Percentiles rank a stretch among this genome's conserved stretches.
Evolutionary conservation across 2,113 vertebrate genomes (phyloP).

Genomic region (Antigone vipio): DNA sequence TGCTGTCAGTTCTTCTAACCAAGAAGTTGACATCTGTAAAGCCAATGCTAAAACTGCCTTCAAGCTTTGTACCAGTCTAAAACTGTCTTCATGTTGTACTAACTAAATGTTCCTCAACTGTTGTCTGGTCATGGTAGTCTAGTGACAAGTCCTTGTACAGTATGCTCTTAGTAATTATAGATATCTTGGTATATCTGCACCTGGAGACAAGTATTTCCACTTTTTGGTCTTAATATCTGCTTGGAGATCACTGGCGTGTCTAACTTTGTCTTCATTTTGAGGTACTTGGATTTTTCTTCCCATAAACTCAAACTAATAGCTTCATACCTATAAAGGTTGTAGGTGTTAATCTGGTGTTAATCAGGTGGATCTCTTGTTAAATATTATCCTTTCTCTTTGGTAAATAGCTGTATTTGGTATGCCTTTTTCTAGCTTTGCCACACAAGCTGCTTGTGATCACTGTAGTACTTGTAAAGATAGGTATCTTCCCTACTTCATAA

Average conservation of each 20-base stretch:
- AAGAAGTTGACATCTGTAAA: background rate
- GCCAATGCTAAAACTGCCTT: background rate
- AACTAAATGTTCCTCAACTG: background rate
- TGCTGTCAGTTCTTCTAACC: background rate
- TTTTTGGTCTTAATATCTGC: background rate
- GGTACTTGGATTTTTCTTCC: background rate
- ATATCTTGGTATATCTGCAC: background rate
- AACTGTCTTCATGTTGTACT: background rate
- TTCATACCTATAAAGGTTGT: background rate
- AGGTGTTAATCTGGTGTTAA: no score
- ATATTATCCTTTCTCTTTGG: background rate
- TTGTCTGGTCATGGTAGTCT: background rate
- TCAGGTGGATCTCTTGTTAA: background rate
- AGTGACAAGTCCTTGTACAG: background rate
- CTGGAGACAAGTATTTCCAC: background rate
- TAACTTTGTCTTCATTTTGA: background rate
- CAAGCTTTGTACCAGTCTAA: background rate
- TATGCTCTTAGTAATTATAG: background rate
- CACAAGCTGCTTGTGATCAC: background rate
- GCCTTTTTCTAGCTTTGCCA: background rate
- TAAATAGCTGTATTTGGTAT: background rate
- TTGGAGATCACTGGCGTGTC: background rate
- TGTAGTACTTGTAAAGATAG: background rate
- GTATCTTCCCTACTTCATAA: background rate
- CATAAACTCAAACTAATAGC: background rate